phyloP scores from a whole-genome alignment of 2,797 vertebrate species.

The Tiaroga cobitis region DNA sequence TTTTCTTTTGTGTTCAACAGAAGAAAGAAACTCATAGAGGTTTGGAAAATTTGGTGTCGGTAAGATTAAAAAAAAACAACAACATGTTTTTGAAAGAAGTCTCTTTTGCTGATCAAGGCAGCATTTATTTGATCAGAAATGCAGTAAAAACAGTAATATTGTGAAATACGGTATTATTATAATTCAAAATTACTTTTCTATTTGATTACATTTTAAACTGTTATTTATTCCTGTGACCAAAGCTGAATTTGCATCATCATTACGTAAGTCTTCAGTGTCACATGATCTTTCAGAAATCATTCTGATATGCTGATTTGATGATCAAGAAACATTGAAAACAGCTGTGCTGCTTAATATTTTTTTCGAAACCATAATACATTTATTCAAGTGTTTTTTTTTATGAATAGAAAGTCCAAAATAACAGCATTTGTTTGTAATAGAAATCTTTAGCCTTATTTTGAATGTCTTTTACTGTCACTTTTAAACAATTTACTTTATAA shows the following conservation, averaged over 20 bases:
- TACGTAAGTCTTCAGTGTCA: background rate
- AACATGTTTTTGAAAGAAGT: no score
- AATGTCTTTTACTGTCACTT: background rate
- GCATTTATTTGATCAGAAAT: background rate
- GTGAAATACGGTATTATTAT: background rate
- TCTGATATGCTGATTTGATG: background rate
- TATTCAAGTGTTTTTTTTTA: no score
- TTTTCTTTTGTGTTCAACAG: no score
- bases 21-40: no score
- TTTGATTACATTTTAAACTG: background rate
- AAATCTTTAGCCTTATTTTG: background rate
- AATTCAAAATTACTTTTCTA: background rate
- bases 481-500: background rate
- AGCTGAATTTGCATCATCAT: background rate
- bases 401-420: background rate
- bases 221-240: background rate
- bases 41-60: rapidly evolving
- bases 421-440: background rate
- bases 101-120: background rate
- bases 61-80: no score
- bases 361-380: background rate
- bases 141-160: background rate
- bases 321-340: background rate
- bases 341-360: background rate
- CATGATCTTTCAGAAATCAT: background rate